phyloP scores from a whole-genome alignment of 2,888 invertebrate genomes.

The Seladonia tumulorum region DNA sequence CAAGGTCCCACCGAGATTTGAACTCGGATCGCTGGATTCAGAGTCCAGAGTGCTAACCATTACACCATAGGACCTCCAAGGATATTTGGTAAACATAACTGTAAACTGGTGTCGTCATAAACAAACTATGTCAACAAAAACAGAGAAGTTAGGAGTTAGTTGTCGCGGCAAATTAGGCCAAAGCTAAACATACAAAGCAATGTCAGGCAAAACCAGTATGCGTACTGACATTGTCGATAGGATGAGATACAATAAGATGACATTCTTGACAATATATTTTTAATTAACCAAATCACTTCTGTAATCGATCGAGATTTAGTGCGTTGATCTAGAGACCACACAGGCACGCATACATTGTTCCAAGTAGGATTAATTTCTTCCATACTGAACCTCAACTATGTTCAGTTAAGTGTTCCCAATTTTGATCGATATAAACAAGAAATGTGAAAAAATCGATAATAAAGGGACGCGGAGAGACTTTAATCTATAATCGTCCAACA shows the following conservation, averaged over 20 bases:
- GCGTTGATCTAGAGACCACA: no score
- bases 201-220: not conserved
- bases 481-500: not conserved
- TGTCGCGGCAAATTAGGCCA: not conserved
- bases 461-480: not conserved
- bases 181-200: not conserved
- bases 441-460: slow-evolving; percentile 17
- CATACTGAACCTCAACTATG: not conserved
- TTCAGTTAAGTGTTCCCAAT: not conserved
- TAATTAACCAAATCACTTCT: not conserved
- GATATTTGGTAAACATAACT: not conserved
- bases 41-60: slow-evolving; percentile 93
- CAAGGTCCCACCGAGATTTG: slow-evolving; percentile 91
- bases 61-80: slow-evolving; percentile 88
- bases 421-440: not conserved
- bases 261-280: not conserved
- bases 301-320: no score
- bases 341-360: not conserved
- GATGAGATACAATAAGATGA: not conserved
- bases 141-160: not conserved
- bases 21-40: slow-evolving; percentile 93
- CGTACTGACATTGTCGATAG: not conserved
- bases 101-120: slow-evolving; percentile 17
- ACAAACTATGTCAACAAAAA: not conserved
- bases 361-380: not conserved